Percentiles rank a stretch among this genome's conserved stretches.
These are phyloP conservation scores for Trypoxylon attenuatum DNA, from an alignment of 2,888 invertebrate genomes.

Conservation along the genomic window DNA sequence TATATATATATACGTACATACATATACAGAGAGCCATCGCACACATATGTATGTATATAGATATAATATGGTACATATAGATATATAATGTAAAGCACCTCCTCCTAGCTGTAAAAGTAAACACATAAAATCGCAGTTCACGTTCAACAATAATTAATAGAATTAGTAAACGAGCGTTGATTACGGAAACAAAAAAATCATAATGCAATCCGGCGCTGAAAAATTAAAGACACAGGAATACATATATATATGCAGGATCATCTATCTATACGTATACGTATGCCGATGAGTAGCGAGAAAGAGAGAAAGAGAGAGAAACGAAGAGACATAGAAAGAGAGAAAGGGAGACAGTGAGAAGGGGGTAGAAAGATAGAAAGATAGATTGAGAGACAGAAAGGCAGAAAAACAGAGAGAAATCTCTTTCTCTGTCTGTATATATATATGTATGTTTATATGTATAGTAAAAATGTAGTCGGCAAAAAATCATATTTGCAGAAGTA, in stretches of 20 bases:
- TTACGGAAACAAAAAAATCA: constrained; percentile 36
- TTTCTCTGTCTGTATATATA: constrained; percentile 5
- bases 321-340: too few relatives aligned
- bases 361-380: too few relatives aligned
- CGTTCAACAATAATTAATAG: constrained; percentile 66
- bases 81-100: constrained; percentile 67
- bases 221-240: constrained; percentile 50
- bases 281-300: background rate
- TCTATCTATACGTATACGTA: constrained; percentile 17
- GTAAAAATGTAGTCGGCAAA: constrained; percentile 33
- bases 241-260: constrained; percentile 20
- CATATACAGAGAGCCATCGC: background rate
- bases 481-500: constrained; percentile 40
- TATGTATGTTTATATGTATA: constrained; percentile 10
- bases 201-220: constrained; percentile 53
- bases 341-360: too few relatives aligned
- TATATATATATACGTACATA: constrained; percentile 8
- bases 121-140: constrained; percentile 62
- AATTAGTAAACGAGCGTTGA: constrained; percentile 65
- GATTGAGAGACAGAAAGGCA: too few relatives aligned
- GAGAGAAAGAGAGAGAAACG: too few relatives aligned
- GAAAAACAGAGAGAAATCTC: too few relatives aligned
- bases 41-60: constrained; percentile 8
- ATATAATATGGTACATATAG: constrained; percentile 27
- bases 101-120: constrained; percentile 73